Percentiles rank a stretch among this genome's conserved stretches.
phyloP scores from a whole-genome alignment of 2,888 invertebrate species.

The Magallana nippona region DNA sequence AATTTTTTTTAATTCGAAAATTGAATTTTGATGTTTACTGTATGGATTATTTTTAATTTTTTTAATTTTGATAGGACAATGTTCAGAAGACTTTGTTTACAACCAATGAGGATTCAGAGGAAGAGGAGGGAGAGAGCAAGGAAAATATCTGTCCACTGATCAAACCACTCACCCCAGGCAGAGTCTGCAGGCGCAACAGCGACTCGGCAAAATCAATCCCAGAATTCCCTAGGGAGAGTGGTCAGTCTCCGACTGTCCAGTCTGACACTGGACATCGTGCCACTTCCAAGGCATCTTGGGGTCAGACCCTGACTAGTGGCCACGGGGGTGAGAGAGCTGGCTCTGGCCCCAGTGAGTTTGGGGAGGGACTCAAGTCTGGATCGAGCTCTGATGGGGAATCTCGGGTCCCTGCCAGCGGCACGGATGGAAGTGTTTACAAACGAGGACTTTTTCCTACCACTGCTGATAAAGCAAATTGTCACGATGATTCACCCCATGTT shows the following conservation, averaged over 20 bases:
- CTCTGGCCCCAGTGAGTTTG: background rate
- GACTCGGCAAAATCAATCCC: background rate
- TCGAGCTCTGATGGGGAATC: conserved; percentile 9
- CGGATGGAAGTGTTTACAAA: conserved; percentile 44
- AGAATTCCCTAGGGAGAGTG: background rate
- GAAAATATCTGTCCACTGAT: conserved; percentile 36
- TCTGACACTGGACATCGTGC: too few species aligned
- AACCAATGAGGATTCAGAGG: background rate
- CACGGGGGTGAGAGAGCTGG: background rate
- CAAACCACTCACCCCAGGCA: background rate
- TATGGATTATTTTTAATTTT: background rate
- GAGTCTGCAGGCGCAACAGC: background rate
- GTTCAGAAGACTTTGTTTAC: conserved; percentile 24
- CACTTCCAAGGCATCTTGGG: too few species aligned
- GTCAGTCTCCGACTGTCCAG: background rate
- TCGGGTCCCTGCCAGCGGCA: conserved; percentile 3
- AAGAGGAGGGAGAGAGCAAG: conserved; percentile 12
- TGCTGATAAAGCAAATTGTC: conserved; percentile 39
- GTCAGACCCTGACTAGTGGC: too few species aligned
- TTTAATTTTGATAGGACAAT: conserved; percentile 6
- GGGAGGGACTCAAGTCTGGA: background rate
- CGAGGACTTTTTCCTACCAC: conserved; percentile 39
- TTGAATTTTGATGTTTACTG: background rate
- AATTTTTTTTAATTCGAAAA: background rate
- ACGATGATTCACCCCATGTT: conserved; percentile 41